Conservation (phyloP, 1,140 invertebrate genomes). For the Bombus ignitus region DNA sequence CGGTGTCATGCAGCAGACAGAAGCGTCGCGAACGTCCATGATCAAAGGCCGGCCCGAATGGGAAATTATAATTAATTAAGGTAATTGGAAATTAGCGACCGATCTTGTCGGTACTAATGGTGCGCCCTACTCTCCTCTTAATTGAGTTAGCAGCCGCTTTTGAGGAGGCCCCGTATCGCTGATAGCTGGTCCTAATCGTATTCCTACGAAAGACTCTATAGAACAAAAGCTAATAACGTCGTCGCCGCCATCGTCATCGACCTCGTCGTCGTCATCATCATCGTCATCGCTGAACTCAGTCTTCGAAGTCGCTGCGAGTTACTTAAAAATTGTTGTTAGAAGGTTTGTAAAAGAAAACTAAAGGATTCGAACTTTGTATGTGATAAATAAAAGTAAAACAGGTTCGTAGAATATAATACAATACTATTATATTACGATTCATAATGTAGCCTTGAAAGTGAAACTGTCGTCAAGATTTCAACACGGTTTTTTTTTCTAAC, state of each 20-base stretch:
- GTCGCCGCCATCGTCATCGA: slow-evolving; percentile 30
- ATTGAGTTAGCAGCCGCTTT: slow-evolving; percentile 79
- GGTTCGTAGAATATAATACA: neutral
- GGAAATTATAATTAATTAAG: slow-evolving; percentile 81
- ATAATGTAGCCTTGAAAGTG: neutral
- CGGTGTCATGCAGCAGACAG: slow-evolving; percentile 40
- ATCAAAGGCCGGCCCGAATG: slow-evolving; percentile 79
- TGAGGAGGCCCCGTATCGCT: slow-evolving; percentile 80
- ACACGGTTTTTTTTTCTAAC: neutral
- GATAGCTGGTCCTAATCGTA: slow-evolving; percentile 78
- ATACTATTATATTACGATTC: too few relatives aligned
- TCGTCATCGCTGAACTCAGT: neutral
- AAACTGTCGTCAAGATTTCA: neutral
- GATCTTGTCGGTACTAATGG: slow-evolving; percentile 79
- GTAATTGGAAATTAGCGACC: slow-evolving; percentile 81
- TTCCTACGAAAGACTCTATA: slow-evolving; percentile 77
- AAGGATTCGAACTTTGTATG: neutral
- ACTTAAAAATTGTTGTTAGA: slow-evolving; percentile 19
- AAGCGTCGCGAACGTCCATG: slow-evolving; percentile 65
- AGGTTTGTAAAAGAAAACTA: neutral
- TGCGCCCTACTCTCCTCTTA: slow-evolving; percentile 74
- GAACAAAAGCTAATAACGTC: slow-evolving; percentile 76
- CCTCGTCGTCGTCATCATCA: slow-evolving; percentile 5
- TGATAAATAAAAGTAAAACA: neutral
- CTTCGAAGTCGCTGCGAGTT: slow-evolving; percentile 22